Evolutionary conservation across 1,140 invertebrate species (phyloP).

Genomic region (Drosophila pectinifera): DNA sequence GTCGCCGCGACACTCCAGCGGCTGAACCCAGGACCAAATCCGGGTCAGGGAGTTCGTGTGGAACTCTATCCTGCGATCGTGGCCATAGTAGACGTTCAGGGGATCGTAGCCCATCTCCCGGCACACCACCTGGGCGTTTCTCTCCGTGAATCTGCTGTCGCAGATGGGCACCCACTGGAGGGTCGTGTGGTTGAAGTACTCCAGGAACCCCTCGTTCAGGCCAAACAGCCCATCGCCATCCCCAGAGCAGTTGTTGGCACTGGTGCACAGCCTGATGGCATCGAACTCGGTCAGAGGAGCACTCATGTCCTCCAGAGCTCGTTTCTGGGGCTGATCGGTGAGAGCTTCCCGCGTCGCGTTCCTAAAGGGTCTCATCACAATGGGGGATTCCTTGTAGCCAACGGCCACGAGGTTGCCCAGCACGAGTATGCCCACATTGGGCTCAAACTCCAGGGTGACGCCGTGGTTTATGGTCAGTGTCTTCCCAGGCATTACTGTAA

Average conservation of each 20-base stretch:
- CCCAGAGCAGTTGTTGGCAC: slow-evolving; percentile 88
- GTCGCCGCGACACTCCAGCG: slow-evolving; percentile 93
- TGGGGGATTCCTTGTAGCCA: slow-evolving; percentile 92
- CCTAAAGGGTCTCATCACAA: slow-evolving; percentile 92
- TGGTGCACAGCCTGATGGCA: slow-evolving; percentile 90
- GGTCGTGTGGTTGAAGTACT: slow-evolving; percentile 97
- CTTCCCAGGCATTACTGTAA: slow-evolving; percentile 97
- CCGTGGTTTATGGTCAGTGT: slow-evolving; percentile 95
- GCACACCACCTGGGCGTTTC: slow-evolving; percentile 98
- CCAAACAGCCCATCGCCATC: slow-evolving; percentile 86
- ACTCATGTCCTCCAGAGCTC: slow-evolving; percentile 75
- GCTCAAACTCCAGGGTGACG: slow-evolving; percentile 96
- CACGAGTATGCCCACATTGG: slow-evolving; percentile 98
- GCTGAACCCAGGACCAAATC: slow-evolving; percentile 98
- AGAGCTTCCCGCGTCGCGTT: slow-evolving; percentile 61
- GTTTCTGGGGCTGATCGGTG: slow-evolving; percentile 85
- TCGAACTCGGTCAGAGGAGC: slow-evolving; percentile 85
- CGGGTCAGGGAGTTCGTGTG: slow-evolving; percentile 92
- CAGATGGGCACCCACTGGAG: slow-evolving; percentile 98
- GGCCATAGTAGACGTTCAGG: slow-evolving; percentile 94
- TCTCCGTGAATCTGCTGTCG: slow-evolving; percentile 96
- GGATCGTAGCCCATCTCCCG: slow-evolving; percentile 95
- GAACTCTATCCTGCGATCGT: slow-evolving; percentile 92
- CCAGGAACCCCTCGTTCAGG: slow-evolving; percentile 92
- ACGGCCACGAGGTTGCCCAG: slow-evolving; percentile 95